Conservation (phyloP, 2,797 vertebrate species). For the Tangara arthus region DNA sequence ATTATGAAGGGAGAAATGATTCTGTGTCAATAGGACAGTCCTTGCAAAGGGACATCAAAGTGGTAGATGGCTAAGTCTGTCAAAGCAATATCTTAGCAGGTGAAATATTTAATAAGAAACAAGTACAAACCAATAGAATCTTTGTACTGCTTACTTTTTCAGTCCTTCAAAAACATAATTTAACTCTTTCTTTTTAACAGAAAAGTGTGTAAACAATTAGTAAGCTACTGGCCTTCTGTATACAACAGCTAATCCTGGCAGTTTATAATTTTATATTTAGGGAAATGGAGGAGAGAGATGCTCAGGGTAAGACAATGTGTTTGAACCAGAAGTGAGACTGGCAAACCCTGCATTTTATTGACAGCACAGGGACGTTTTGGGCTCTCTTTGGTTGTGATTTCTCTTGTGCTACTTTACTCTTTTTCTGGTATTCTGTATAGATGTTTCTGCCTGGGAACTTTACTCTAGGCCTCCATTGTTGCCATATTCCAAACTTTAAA, state of each 20-base stretch:
- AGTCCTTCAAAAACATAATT: background rate
- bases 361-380: background rate
- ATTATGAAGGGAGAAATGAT: constrained; percentile 30
- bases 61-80: background rate
- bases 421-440: background rate
- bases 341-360: background rate
- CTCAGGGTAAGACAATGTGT: background rate
- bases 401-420: background rate
- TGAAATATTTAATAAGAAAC: constrained; percentile 9
- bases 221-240: background rate
- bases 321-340: background rate
- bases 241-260: background rate
- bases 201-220: background rate
- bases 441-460: background rate
- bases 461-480: background rate
- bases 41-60: background rate
- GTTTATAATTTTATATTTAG: background rate
- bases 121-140: background rate
- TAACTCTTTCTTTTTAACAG: background rate
- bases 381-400: background rate
- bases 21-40: constrained; percentile 8
- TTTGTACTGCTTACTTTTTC: background rate
- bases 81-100: background rate
- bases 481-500: background rate
- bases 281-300: background rate